A percentile compares a stretch with the other conserved stretches of the same genome.
Evolutionary conservation across 1,140 invertebrate species (phyloP).

Genomic region (Ctenoplectra terminalis): DNA sequence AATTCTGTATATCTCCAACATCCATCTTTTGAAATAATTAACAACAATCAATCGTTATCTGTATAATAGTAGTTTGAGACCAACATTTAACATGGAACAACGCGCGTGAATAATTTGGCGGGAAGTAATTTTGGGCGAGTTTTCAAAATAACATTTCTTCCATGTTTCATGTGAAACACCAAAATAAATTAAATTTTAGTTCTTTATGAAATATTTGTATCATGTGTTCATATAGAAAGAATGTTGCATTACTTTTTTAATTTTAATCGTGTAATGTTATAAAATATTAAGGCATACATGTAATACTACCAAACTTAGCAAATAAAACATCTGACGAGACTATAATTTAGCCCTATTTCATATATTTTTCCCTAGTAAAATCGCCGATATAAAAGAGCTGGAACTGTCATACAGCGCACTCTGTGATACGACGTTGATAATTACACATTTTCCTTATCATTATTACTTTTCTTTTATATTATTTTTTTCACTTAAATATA

Average conservation of each 20-base stretch:
- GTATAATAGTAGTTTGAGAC: slow-evolving; percentile 5
- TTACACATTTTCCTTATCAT: not conserved
- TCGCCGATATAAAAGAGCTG: not conserved
- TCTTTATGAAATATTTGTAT: not conserved
- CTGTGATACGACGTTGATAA: not conserved
- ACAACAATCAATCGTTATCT: not conserved
- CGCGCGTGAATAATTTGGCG: slow-evolving; percentile 48
- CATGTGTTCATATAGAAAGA: not conserved
- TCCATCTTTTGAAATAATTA: slow-evolving; percentile 53
- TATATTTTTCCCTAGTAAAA: not conserved
- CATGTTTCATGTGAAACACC: not conserved
- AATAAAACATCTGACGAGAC: not conserved
- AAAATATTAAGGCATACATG: too few relatives aligned
- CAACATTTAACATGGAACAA: not conserved
- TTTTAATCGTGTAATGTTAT: too few relatives aligned
- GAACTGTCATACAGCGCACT: not conserved
- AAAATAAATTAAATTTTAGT: not conserved
- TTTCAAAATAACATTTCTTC: slow-evolving; percentile 1
- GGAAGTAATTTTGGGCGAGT: slow-evolving; percentile 31
- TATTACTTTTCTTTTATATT: not conserved
- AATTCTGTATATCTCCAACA: slow-evolving; percentile 58
- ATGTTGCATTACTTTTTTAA: not conserved
- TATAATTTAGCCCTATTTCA: too few relatives aligned
- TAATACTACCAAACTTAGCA: too few relatives aligned
- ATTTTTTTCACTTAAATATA: not conserved